Evolutionary conservation across 2,888 invertebrate species (phyloP).

Genomic region (Pseudeuparius sepicola): DNA sequence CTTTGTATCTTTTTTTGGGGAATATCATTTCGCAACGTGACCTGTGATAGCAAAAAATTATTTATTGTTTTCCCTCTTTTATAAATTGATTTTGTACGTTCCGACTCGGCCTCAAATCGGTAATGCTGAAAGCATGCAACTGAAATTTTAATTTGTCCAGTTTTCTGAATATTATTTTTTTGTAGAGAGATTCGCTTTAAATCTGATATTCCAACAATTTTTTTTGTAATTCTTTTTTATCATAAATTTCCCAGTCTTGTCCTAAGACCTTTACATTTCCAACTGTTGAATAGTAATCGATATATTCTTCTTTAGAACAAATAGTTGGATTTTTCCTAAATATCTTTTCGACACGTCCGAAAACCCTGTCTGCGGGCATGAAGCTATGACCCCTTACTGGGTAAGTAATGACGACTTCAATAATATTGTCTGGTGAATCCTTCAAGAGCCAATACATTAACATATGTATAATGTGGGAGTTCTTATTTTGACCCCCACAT

Average conservation of each 20-base stretch:
- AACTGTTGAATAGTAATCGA: slow-evolving; percentile 8
- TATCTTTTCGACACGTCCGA: slow-evolving; percentile 6
- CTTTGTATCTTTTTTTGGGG: no score
- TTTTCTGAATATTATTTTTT: no score
- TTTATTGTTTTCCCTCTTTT: no score
- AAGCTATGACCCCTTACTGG: slow-evolving; percentile 11
- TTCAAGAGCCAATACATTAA: slow-evolving; percentile 5
- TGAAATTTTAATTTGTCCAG: no score
- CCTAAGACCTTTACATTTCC: slow-evolving; percentile 6
- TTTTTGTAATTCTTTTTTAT: slow-evolving; percentile 8
- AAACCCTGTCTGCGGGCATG: slow-evolving; percentile 6
- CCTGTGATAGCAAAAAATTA: no score
- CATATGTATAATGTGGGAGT: slow-evolving; percentile 7
- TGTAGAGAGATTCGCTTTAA: no score
- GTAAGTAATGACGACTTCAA: slow-evolving; percentile 2
- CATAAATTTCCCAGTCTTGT: slow-evolving; percentile 4
- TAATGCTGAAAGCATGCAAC: no score
- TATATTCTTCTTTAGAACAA: slow-evolving; percentile 4
- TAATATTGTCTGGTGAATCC: slow-evolving; percentile 10
- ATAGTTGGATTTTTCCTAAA: slow-evolving; percentile 1
- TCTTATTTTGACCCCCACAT: slow-evolving; percentile 9
- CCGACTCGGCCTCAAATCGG: no score
- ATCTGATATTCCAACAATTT: no score
- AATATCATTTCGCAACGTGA: no score
- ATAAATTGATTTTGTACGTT: no score